phyloP scores from a whole-genome alignment of 2,888 invertebrate species.

The Caenorhabditis sp. region DNA sequence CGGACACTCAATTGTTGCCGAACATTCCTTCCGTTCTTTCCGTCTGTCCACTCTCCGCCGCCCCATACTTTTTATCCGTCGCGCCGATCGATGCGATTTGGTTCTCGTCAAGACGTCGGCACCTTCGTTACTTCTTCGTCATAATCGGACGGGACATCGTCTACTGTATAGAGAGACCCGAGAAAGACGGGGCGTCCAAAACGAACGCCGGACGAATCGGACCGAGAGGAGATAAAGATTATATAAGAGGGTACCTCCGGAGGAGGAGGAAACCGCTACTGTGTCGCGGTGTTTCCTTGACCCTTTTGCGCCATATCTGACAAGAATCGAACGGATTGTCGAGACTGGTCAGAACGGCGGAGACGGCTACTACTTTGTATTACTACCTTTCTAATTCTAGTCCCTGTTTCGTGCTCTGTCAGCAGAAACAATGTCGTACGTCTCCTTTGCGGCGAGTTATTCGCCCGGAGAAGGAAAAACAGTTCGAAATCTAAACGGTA shows the following conservation, averaged over 20 bases:
- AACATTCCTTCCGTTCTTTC: conserved; percentile 46
- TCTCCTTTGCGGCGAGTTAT: conserved; percentile 68
- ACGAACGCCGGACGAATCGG: conserved; percentile 28
- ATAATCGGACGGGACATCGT: conserved; percentile 21
- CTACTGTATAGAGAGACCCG: conserved; percentile 13
- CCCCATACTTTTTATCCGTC: conserved; percentile 49
- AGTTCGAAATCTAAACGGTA: conserved; percentile 62
- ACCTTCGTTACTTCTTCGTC: conserved; percentile 34
- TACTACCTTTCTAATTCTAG: conserved; percentile 17
- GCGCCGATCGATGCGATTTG: conserved; percentile 44
- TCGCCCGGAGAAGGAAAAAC: conserved; percentile 69
- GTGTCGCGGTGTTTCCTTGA: conserved; percentile 54
- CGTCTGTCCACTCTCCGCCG: conserved; percentile 13
- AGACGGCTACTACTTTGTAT: conserved; percentile 19
- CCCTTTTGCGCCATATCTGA: conserved; percentile 55
- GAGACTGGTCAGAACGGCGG: conserved; percentile 38
- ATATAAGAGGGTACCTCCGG: conserved; percentile 39
- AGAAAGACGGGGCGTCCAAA: too few relatives aligned
- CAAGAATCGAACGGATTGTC: conserved; percentile 46
- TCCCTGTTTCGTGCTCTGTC: conserved; percentile 7
- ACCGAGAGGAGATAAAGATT: conserved; percentile 39
- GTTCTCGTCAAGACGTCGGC: conserved; percentile 24
- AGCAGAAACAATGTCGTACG: conserved; percentile 60
- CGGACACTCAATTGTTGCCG: conserved; percentile 52
- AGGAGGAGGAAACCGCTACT: conserved; percentile 25